Evolutionary conservation across 2,113 vertebrate species (phyloP).

Genomic region (Brachirus orientalis): DNA sequence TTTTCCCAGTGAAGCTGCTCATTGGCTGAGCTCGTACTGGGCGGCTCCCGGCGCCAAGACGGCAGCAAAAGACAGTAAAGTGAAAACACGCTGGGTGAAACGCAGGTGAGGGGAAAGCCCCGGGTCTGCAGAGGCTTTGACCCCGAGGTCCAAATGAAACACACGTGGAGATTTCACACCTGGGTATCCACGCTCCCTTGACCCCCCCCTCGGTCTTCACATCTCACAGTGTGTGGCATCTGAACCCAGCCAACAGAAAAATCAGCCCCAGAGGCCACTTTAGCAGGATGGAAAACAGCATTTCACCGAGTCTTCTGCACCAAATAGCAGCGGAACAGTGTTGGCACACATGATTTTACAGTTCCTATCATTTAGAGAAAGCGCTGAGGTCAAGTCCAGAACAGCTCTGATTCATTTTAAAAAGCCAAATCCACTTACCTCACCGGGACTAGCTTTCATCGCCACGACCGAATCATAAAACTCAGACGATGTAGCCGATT

Average conservation of each 20-base stretch:
- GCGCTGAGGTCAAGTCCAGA: too few species aligned
- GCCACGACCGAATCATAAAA: too few species aligned
- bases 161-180: slow-evolving; percentile 45
- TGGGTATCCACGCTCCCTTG: slow-evolving; percentile 38
- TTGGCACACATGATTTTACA: slow-evolving; percentile 16
- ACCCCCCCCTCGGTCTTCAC: slow-evolving; percentile 24
- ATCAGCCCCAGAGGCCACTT: slow-evolving; percentile 75
- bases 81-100: too few species aligned
- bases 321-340: slow-evolving; percentile 60
- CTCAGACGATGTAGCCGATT: too few species aligned
- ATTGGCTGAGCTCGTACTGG: slow-evolving; percentile 16
- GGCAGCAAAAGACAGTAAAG: slow-evolving; percentile 8
- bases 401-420: too few species aligned
- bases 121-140: slow-evolving; percentile 4
- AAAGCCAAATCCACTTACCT: too few species aligned
- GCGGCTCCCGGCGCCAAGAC: neutral
- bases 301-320: slow-evolving; percentile 73
- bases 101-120: too few species aligned
- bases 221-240: slow-evolving; percentile 70
- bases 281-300: slow-evolving; percentile 59
- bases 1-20: slow-evolving; percentile 31
- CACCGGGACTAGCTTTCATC: too few species aligned
- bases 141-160: slow-evolving; percentile 39
- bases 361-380: neutral
- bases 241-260: slow-evolving; percentile 76